phyloP scores from a whole-genome alignment of 2,797 vertebrate genomes.

The Eleutherodactylus coqui region DNA sequence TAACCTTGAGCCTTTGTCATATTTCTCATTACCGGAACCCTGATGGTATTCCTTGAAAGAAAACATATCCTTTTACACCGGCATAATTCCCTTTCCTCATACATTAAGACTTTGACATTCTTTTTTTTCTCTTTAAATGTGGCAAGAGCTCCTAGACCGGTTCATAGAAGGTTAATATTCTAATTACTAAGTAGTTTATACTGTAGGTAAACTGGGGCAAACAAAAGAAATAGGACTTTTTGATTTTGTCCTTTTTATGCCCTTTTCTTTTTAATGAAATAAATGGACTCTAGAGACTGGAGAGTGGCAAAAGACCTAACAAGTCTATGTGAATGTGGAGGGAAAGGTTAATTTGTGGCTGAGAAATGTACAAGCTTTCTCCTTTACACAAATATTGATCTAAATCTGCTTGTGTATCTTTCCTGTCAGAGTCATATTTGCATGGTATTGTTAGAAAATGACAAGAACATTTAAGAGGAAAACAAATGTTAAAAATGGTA shows the following conservation, averaged over 20 bases:
- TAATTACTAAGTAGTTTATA: conserved; percentile 73
- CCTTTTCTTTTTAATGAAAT: conserved; percentile 61
- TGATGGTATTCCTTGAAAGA: conserved; percentile 62
- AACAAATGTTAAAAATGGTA: conserved; percentile 1
- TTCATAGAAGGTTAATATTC: conserved; percentile 71
- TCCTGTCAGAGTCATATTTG: conserved; percentile 64
- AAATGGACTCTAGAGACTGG: conserved; percentile 39
- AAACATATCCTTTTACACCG: conserved; percentile 67
- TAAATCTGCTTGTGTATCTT: conserved; percentile 66
- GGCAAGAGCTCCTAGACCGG: conserved; percentile 71
- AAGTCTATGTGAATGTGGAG: conserved; percentile 53
- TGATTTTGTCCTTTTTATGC: conserved; percentile 50
- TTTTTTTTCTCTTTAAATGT: conserved; percentile 63
- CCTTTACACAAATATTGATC: conserved; percentile 74
- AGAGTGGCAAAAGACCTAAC: conserved; percentile 46
- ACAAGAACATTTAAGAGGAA: conserved; percentile 62
- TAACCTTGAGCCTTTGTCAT: conserved; percentile 69
- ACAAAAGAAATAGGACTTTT: conserved; percentile 60
- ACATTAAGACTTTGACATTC: conserved; percentile 69
- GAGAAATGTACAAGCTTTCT: conserved; percentile 66
- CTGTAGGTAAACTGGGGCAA: conserved; percentile 63
- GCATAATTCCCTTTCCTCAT: conserved; percentile 67
- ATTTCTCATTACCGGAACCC: conserved; percentile 66
- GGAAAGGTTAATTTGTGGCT: conserved; percentile 74
- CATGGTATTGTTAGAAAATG: conserved; percentile 64